Base-by-base conservation (phyloP, 2,888 invertebrate species). In the Elaeidobius kamerunicus region DNA sequence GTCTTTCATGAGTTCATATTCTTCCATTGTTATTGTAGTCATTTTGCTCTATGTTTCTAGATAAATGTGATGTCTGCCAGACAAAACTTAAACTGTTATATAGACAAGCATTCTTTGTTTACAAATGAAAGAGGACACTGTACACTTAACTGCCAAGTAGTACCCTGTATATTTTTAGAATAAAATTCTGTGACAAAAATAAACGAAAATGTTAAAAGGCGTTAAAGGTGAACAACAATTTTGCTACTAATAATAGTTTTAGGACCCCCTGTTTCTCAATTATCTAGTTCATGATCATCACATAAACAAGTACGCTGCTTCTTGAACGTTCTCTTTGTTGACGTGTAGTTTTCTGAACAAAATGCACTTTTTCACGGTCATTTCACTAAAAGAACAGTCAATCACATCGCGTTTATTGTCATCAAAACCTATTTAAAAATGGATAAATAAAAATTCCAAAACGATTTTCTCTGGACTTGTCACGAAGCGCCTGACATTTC, bases 1-100 rank as follows among this genome's bases (percentile, higher is more conserved):
- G 73, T 90, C 89, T 63, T 84, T 84, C 78, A 89, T 83, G 34
- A 89, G 76, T 68, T 88, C 88, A 70, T 84, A 87, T 69, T 89
- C 89, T 72, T 90, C 89, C 66, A 83, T 74, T 32, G 81, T 78
- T 54, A 83, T 76, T 39, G 77, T 76, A 58, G 76, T 75, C 78
- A 63, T 64, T 44, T 60, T 62, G 46, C 20, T 28, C 14, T 30
- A 12, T 17, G 9, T n/a, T n/a, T 19, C 23, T 32, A 19, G 14
- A 42, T 32, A 42, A 42, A 17, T 42, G 14, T 9, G 20, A 20
- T 11, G 7, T 4, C 6, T 9, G 9, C n/a, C n/a, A n/a, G n/a
- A n/a, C n/a, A n/a, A n/a, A n/a, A n/a, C n/a, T n/a, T n/a, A n/a
- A n/a, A n/a, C 11, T 30, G 12, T 7, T 30, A 11, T 7, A 11